Evolutionary conservation across 2,888 invertebrate species (phyloP).

Genomic region (Napeogenes sylphis): DNA sequence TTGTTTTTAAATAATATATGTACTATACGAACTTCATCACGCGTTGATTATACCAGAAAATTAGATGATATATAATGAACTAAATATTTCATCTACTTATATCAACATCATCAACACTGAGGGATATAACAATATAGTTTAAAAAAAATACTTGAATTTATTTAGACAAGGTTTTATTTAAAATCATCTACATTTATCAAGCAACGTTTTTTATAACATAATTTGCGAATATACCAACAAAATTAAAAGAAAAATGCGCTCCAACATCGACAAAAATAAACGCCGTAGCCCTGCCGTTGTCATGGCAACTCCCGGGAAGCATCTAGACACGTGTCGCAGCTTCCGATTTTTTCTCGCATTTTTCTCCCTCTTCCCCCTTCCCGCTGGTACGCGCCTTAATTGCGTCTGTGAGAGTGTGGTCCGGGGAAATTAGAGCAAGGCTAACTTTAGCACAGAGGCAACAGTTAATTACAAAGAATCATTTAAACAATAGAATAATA

Average conservation of each 20-base stretch:
- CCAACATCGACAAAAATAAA: constrained; percentile 35
- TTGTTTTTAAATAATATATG: no score
- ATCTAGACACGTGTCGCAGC: constrained; percentile 75
- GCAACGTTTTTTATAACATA: no score
- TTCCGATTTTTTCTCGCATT: constrained; percentile 61
- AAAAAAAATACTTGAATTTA: no score
- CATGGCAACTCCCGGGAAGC: constrained; percentile 73
- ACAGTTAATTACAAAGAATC: constrained; percentile 8
- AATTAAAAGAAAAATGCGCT: constrained; percentile 16
- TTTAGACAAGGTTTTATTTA: no score
- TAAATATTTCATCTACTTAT: no score
- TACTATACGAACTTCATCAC: no score
- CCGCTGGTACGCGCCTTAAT: constrained; percentile 74
- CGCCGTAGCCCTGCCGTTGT: constrained; percentile 47
- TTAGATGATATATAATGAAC: no score
- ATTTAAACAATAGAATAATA: background rate
- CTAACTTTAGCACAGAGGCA: constrained; percentile 51
- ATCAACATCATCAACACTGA: no score
- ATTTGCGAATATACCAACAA: background rate
- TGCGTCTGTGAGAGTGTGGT: constrained; percentile 78
- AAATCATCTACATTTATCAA: no score
- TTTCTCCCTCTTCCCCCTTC: constrained; percentile 40
- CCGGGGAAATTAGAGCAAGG: constrained; percentile 74
- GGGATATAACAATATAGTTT: no score
- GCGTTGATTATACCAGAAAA: no score